Base-by-base conservation (phyloP, 1,140 invertebrate species). In the Lordiphosa clarofinis region DNA sequence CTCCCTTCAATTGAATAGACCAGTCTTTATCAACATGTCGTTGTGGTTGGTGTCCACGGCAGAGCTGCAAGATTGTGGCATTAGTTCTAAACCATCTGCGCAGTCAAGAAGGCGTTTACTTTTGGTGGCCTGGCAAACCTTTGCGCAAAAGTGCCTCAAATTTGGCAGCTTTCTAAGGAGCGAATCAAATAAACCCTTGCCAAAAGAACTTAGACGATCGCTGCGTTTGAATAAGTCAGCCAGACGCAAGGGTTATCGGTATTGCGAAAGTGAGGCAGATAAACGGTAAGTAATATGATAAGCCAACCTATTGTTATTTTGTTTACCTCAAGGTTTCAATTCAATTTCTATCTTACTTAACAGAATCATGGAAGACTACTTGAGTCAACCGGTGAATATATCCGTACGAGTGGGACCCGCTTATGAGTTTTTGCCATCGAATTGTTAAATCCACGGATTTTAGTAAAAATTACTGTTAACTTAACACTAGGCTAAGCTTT, bases 251-350 rank as follows among this genome's bases (percentile, higher is more conserved):
- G 90, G 90, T 31, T 92, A 91, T 67, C 87, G 71, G 37, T 78
- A 74, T 56, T 90, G 91, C 66, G 74, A 90, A 10, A 90, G 88
- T 4, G 91, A 91, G 19, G 91, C 91, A 50, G 91, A 92, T 67
- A 82, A 90, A 84, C 91, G 90, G 91, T 90, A 67, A 59, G 64
- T 57, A 37, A 24, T 60, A 44, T 40, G 74, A 78, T 78, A 78
- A 78, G 69, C 67, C 35, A 48, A 48, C 10, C 9, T 48, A 15
- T 39, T 54, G 49, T 31, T 59, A 37, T 70, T 72, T 47, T 56
- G 55, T 65, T 55, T 44, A 58, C 36, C 10, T 19, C 12, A 24
- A 24, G 21, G 21, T 48, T 42, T 56, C 28, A 56, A 48, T 40
- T 52, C 12, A 35, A 19, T 4, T 6, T 39, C 63, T 12, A 19